A percentile compares a stretch with the other conserved stretches of the same genome.
phyloP scores from a whole-genome alignment of 2,113 vertebrate species.

The Lagopus muta region DNA sequence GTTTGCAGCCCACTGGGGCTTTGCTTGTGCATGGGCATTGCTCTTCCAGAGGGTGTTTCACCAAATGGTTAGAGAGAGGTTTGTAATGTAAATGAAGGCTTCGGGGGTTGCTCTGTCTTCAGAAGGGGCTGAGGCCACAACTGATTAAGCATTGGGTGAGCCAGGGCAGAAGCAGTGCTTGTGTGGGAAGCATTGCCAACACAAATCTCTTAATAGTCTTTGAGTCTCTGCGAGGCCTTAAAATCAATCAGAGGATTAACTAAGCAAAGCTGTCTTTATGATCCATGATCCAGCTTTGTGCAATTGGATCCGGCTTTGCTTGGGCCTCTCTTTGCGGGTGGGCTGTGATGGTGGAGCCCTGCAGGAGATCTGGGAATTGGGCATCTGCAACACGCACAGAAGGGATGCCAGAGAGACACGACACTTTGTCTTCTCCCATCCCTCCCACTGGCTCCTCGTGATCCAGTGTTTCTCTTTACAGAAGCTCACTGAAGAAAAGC shows the following conservation, averaged over 20 bases:
- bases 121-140: not conserved
- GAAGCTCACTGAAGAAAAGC: not conserved
- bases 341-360: not conserved
- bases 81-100: not conserved
- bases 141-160: not conserved
- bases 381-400: not conserved
- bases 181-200: not conserved
- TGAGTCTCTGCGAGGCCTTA: conserved; percentile 38
- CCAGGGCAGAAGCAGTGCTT: not conserved
- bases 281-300: conserved; percentile 43
- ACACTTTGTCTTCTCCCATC: not conserved
- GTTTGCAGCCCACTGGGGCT: accelerated
- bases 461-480: not conserved
- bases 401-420: not conserved
- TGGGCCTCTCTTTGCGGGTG: not conserved
- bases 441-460: accelerated
- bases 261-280: conserved; percentile 57
- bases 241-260: conserved; percentile 72
- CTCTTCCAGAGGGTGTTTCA: not conserved
- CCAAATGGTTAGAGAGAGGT: not conserved
- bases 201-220: conserved; percentile 65
- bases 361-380: not conserved
- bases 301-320: conserved; percentile 26
- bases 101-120: not conserved
- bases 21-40: accelerated